Evolutionary conservation across 2,888 invertebrate genomes (phyloP).

Genomic region (Hyles lineata): DNA sequence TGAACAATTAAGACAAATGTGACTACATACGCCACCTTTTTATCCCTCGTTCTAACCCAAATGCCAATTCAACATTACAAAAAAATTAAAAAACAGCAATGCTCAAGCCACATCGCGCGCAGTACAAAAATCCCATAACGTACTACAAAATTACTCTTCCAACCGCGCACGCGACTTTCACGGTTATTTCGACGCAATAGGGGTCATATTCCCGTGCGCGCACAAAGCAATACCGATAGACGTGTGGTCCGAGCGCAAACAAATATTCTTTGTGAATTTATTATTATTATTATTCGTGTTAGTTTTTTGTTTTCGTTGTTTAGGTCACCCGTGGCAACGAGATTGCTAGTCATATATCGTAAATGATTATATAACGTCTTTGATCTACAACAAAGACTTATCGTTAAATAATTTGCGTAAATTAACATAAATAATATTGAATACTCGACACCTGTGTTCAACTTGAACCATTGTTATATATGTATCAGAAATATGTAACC

Average conservation of each 20-base stretch:
- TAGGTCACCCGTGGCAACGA: not conserved
- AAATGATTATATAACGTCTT: not conserved
- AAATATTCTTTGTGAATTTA: constrained; percentile 47
- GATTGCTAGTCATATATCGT: not conserved
- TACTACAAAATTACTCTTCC: constrained; percentile 75
- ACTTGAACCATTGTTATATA: too few relatives aligned
- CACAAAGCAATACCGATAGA: constrained; percentile 55
- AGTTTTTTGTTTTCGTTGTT: constrained; percentile 6
- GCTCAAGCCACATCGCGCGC: constrained; percentile 56
- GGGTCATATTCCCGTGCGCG: constrained; percentile 51
- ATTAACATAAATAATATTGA: too few relatives aligned
- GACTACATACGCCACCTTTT: not conserved
- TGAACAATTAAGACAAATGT: constrained; percentile 18
- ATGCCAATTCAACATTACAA: constrained; percentile 22
- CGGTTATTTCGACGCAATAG: constrained; percentile 59
- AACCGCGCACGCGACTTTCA: constrained; percentile 52
- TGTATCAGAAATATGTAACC: too few relatives aligned
- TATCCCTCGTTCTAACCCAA: constrained; percentile 9
- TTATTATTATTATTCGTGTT: constrained; percentile 31
- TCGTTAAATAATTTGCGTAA: not conserved
- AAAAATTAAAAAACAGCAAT: constrained; percentile 31
- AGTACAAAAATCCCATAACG: constrained; percentile 76
- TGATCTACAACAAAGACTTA: not conserved
- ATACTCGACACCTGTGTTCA: too few relatives aligned
- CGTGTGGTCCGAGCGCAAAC: constrained; percentile 68